Percentiles rank a stretch among this genome's conserved stretches.
Evolutionary conservation across 2,797 vertebrate genomes (phyloP).

Genomic region (Pangasius macronema): DNA sequence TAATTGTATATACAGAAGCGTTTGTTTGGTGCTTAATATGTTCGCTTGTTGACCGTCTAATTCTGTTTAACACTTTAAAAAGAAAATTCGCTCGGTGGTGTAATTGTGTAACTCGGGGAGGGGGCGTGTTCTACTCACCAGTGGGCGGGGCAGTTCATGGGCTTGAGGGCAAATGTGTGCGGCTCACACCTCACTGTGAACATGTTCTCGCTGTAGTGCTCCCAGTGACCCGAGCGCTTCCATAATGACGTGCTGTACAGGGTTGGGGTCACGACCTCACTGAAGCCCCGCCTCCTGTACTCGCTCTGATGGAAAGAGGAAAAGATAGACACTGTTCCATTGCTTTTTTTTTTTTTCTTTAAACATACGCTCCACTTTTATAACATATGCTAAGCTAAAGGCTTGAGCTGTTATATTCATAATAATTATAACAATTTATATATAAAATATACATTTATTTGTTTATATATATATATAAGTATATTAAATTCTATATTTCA

Average conservation of each 20-base stretch:
- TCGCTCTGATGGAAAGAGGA: slow-evolving; percentile 74
- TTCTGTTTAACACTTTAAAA: not conserved
- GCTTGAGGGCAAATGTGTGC: slow-evolving; percentile 86
- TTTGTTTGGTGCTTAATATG: no score
- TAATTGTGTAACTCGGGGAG: not conserved
- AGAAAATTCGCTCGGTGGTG: no score
- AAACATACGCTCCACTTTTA: not conserved
- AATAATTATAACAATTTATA: not conserved
- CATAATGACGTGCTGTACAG: slow-evolving; percentile 86
- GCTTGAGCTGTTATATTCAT: not conserved
- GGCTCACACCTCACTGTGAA: slow-evolving; percentile 79
- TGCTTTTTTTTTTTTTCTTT: not conserved
- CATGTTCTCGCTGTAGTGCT: slow-evolving; percentile 89
- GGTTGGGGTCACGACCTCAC: slow-evolving; percentile 89
- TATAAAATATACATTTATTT: not conserved
- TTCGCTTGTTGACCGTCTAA: no score
- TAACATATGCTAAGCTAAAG: no score
- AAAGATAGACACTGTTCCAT: not conserved
- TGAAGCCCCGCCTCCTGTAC: slow-evolving; percentile 84
- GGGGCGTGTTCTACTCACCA: slow-evolving; percentile 74
- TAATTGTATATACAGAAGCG: no score
- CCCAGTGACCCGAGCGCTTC: slow-evolving; percentile 94
- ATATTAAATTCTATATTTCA: not conserved
- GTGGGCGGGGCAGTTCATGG: slow-evolving; percentile 95
- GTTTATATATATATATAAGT: not conserved